Base-by-base conservation (phyloP, 2,888 invertebrate genomes). In the Microchrysa polita region DNA sequence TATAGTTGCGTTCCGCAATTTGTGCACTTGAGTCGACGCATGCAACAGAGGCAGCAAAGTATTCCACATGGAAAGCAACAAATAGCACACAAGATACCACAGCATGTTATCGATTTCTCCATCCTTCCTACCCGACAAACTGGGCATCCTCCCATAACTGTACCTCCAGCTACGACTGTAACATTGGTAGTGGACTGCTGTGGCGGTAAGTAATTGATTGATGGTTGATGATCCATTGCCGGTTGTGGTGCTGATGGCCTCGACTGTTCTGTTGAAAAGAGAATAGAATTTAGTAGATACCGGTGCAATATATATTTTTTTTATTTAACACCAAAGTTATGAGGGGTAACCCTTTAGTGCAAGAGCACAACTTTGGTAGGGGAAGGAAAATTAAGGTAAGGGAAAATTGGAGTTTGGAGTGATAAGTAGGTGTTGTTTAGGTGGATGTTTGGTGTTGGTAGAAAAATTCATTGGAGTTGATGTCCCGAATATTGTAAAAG, bases 121-220 rank as follows among this genome's bases (percentile, higher is more conserved):
- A 65, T 48, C 4, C 18, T 65, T 65, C 65, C 65, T 1, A 65
- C 65, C 20, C 65, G 44, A 48, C 65, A 65, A n/a, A 65, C 65
- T 20, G 65, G 65, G 1, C 65, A 65, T 48, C 65, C 65, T 10
- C 65, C 65, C 27, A 34, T 48, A 9, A 23, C 23, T 40, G 23
- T 9, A 42, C 40, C 40, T 42, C 48, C 48, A n/a, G 48, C 48
- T 12, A 48, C 48, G 14, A 65, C 65, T 40, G 65, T 65, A 9
- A 65, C 48, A 44, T 65, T 65, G 9, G 42, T 44, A 7, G 61
- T 61, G 7, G 27, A 5, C 27, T 34, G 27, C 7, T 2, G 4
- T 34, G 27, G 27, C 2, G 27, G 27, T 12, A 5, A 44, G 44
- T 12, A 44, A 22, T 65, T 16, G 44, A 9, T 44, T 44, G n/a